Evolutionary conservation across 2,113 vertebrate genomes (phyloP), one percentile per base, ranked within the genome.

Genomic region (Lates calcarifer): DNA sequence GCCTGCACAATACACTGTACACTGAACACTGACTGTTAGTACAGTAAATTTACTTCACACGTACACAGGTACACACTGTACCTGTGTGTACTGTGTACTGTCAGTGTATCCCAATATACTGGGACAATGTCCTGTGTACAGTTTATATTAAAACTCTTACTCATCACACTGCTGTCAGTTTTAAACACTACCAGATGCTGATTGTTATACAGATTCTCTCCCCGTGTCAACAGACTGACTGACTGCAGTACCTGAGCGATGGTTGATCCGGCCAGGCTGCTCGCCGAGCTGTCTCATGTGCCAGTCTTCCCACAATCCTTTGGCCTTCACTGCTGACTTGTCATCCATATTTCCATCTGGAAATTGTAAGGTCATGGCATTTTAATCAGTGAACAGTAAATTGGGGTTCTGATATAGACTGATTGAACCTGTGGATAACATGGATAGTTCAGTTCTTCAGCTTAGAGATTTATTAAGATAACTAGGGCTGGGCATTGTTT

Each of bases 251-350:
- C 95, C 95, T 95, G 95, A 93, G 41, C 95, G 93, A 89, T 95
- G 95, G 85, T 95, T 95, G 67, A 90, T 3, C 79, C 95, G 89
- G 62, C 81, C 76, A 20, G 88, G 39, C 58, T 95, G 95, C 76
- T 96, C 95, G 18, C 87, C 73, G 17, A 95, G 92, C 84, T 95
- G 94, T 35, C 95, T 93, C 94, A 96, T 94, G 79, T 96, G 95
- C 95, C 95, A 96, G 91, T 96, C 95, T 74, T 96, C 95, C 95
- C 95, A 96, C 78, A 96, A 66, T 88, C 95, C 95, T 90, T 95
- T 96, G 79, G 95, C 89, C 85, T 96, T 96, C 61, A 95, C 90
- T 7, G 79, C 81, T 11, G 94, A 79, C 87, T 95, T 96, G 80
- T 95, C 94, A 58, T 95, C 95, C 92, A 95, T 94, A 43, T 85